Evolutionary conservation across 2,113 vertebrate species (phyloP).

Genomic region (Podiceps cristatus): DNA sequence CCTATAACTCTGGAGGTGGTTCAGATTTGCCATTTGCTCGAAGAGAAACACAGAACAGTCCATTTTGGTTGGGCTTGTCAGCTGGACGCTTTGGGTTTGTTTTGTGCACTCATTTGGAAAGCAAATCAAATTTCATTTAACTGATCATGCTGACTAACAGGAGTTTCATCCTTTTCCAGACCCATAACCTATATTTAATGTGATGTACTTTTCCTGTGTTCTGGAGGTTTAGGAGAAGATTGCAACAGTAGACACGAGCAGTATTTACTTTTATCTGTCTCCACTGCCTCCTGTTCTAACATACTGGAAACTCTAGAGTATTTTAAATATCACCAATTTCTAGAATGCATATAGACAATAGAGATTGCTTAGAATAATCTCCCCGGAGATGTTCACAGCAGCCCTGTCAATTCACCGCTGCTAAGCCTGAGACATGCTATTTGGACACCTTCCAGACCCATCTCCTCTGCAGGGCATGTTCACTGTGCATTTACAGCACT

Average conservation of each 20-base stretch:
- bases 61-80: neutral
- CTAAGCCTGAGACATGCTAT: neutral
- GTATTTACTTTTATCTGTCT: neutral
- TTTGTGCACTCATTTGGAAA: neutral
- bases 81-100: neutral
- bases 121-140: neutral
- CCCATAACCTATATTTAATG: neutral
- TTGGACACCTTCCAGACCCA: neutral
- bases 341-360: neutral
- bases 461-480: neutral
- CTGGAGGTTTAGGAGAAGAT: neutral
- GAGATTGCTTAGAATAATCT: neutral
- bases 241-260: neutral
- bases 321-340: neutral
- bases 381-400: neutral
- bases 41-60: neutral
- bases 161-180: neutral
- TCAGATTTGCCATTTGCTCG: neutral
- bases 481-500: neutral
- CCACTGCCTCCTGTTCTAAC: neutral
- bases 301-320: neutral
- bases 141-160: neutral
- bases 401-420: neutral
- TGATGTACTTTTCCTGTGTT: neutral
- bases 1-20: neutral